A percentile compares a stretch with the other conserved stretches of the same genome.
Evolutionary conservation across 1,140 invertebrate genomes (phyloP).

Genomic region (Drosophila ironensis): DNA sequence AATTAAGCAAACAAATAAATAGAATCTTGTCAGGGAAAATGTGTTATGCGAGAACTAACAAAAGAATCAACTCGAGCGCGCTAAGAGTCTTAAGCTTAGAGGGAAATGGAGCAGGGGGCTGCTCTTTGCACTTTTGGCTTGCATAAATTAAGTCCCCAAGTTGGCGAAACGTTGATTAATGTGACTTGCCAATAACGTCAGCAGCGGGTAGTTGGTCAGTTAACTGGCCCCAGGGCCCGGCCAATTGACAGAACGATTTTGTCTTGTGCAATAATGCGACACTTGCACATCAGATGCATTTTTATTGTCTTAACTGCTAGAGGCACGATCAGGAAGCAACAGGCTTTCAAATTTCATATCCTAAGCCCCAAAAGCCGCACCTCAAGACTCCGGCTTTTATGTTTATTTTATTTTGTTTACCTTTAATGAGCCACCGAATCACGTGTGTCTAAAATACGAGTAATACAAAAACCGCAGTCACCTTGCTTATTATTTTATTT

Average conservation of each 20-base stretch:
- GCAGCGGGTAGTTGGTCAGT: constrained; percentile 26
- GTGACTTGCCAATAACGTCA: constrained; percentile 37
- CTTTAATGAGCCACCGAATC: constrained; percentile 38
- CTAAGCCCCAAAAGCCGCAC: background rate
- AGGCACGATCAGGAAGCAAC: constrained; percentile 7
- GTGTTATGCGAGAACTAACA: constrained; percentile 20
- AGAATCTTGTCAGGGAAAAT: constrained; percentile 26
- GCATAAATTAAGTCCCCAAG: constrained; percentile 67
- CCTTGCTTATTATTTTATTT: constrained; percentile 26
- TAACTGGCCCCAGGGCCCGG: constrained; percentile 30
- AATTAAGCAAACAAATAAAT: constrained; percentile 50
- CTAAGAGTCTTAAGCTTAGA: background rate
- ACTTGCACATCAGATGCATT: constrained; percentile 51
- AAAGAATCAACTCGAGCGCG: constrained; percentile 40
- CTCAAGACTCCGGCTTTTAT: background rate
- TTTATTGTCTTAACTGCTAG: constrained; percentile 4
- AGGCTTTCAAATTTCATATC: background rate
- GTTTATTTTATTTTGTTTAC: constrained; percentile 11
- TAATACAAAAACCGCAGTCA: constrained; percentile 31
- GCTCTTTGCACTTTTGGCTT: constrained; percentile 72
- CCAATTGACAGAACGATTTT: constrained; percentile 39
- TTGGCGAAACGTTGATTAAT: constrained; percentile 65
- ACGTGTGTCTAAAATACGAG: constrained; percentile 23
- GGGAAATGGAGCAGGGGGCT: constrained; percentile 1
- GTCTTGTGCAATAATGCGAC: constrained; percentile 58